Base-by-base conservation (phyloP, 2,888 invertebrate species). In the Athripsodes cinereus region DNA sequence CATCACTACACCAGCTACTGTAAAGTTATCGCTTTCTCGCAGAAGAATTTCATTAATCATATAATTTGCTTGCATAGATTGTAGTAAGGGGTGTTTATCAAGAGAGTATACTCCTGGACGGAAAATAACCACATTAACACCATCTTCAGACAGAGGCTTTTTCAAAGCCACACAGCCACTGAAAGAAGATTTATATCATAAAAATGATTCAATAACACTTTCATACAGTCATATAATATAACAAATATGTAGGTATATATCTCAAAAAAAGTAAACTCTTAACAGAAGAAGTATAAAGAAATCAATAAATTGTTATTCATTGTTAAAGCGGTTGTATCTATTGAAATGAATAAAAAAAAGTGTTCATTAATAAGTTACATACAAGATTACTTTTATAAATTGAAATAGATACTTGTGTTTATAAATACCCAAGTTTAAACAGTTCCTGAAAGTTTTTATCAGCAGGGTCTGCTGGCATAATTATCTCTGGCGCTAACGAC, bases 21-120 rank as follows among this genome's bases (percentile, higher is more conserved):
- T 68, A 1, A 71, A 68, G 59, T 75, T 72, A 64, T 84, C 84
- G 65, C 82, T 80, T 61, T 81, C 80, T 60, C 77, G 67, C 31
- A 81, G 60, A 16, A 75, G 48, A 53, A 81, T 73, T 72, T 74
- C 75, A 62, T 68, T 66, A 6, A 72, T 65, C 44, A 69, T 67
- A 21, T 66, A 65, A 22, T 68, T 66, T 2, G 69, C 68, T 10
- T 69, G 67, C 61, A 72, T 64, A 22, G 72, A 52, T 20, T 76
- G 74, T 16, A 66, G 22, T 11, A 76, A 68, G 19, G 65, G 60
- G 55, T 68, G 68, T 65, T 72, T 74, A 31, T 72, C 71, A 0
- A 82, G 71, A 65, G 82, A 70, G 59, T 76, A 79, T 10, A 63
- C 66, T 1, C 80, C 82, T 1, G 78, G 74, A 10, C 82, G 74